phyloP scores from a whole-genome alignment of 2,113 vertebrate species.

The Taurulus bubalis region DNA sequence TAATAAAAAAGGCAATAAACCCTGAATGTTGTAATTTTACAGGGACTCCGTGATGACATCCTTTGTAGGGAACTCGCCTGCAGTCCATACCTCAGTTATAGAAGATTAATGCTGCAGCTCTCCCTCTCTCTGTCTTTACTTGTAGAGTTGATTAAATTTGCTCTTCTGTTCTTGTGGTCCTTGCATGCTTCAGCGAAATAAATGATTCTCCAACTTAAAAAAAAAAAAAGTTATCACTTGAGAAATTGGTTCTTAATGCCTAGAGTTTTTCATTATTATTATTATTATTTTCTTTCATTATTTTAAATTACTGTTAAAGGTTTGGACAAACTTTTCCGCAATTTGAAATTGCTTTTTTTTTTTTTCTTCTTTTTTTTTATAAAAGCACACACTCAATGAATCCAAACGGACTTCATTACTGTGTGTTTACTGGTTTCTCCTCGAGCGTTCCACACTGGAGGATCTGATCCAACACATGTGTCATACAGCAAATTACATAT shows the following conservation, averaged over 20 bases:
- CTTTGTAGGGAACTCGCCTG: background rate
- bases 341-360: background rate
- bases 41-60: background rate
- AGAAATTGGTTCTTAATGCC: slow-evolving; percentile 8
- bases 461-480: background rate
- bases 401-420: background rate
- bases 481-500: background rate
- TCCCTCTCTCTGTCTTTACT: background rate
- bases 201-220: slow-evolving; percentile 35
- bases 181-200: slow-evolving; percentile 20
- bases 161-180: slow-evolving; percentile 16
- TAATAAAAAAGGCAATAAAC: background rate
- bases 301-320: background rate
- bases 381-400: background rate
- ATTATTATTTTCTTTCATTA: no score
- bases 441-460: background rate
- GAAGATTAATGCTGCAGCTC: background rate
- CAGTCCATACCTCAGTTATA: background rate
- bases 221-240: slow-evolving; percentile 6
- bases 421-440: background rate
- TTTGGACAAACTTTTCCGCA: background rate
- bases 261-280: no score
- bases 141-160: slow-evolving; percentile 43
- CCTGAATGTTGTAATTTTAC: background rate
- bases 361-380: background rate